Base-by-base conservation (phyloP, 2,888 invertebrate genomes). In the Lepidonotus clava region DNA sequence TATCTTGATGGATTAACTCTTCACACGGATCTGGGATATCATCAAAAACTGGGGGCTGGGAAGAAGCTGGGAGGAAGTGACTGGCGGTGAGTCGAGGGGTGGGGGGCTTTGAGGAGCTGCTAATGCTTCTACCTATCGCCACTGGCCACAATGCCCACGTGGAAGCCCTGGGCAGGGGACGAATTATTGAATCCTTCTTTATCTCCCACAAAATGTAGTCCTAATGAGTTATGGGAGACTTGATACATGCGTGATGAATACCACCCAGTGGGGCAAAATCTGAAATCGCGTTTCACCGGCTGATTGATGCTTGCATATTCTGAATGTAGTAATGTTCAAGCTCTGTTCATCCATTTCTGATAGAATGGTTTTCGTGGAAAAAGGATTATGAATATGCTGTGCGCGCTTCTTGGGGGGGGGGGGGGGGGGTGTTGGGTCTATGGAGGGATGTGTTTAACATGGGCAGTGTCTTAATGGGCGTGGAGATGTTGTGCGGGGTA, bases 1-100 rank as follows among this genome's bases (percentile, higher is more conserved):
- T 76, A 76, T 76, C 76, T 76, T 76, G 76, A 76, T 76, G 38
- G 76, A 76, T 76, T 36, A 38, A 40, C 36, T 34, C 36, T 24
- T 61, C 61, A 61, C 61, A 61, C 28, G 61, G 61, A 53, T 53
- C 14, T 32, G 4, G n/a, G 56, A 56, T 56, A 56, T 56, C 5
- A 61, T 61, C 61, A 28, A 11, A 5, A 61, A 11, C 28, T 28
- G 61, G 8, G n/a, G 53, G 53, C 18, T 18, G 61, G 24, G 61
- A 32, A 28, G 28, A 28, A 11, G 61, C 28, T 28, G 28, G 14
- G 24, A 61, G 61, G 11, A n/a, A n/a, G 24, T 24, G 61, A 61
- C 4, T 4, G 5, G 28, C 28, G n/a, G n/a, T n/a, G n/a, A n/a
- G n/a, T n/a, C n/a, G n/a, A n/a, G 28, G 24, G 61, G 61, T 61